These are phyloP conservation scores for Sarcophaga subvicina DNA, from an alignment of 2,888 invertebrate genomes.

Conservation along the genomic window DNA sequence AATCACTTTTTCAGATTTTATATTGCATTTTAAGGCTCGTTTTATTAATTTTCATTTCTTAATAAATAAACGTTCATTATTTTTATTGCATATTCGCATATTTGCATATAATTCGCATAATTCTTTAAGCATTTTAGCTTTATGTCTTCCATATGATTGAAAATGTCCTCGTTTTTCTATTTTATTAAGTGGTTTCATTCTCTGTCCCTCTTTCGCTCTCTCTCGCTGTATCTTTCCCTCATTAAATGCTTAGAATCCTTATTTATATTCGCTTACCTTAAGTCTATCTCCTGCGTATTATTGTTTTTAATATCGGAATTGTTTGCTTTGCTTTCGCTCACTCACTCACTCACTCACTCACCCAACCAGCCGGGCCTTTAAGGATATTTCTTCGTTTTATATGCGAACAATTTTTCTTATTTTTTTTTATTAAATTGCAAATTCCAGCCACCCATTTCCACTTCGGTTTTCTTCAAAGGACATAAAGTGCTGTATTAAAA, in stretches of 20 bases:
- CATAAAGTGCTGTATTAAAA: conserved; percentile 7
- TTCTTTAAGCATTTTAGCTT: conserved; percentile 70
- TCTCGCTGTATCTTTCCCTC: neutral
- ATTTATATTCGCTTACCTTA: conserved; percentile 62
- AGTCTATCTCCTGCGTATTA: conserved; percentile 56
- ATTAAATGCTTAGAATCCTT: conserved; percentile 59
- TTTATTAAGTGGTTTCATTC: conserved; percentile 44
- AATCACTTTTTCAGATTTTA: too few species aligned
- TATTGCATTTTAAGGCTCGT: too few species aligned
- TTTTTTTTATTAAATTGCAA: conserved; percentile 79
- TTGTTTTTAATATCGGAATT: conserved; percentile 61
- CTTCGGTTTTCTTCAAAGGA: conserved; percentile 42
- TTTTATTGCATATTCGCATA: conserved; percentile 73
- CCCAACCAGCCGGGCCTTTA: neutral
- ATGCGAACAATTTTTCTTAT: conserved; percentile 26
- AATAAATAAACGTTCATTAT: conserved; percentile 32
- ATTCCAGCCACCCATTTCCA: conserved; percentile 58
- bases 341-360: neutral
- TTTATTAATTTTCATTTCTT: neutral
- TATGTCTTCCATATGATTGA: neutral
- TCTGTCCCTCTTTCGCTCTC: neutral
- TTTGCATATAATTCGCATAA: conserved; percentile 80
- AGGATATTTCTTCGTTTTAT: conserved; percentile 64
- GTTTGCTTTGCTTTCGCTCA: conserved; percentile 12
- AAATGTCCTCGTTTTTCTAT: conserved; percentile 30